Evolutionary conservation across 2,888 invertebrate genomes (phyloP), one percentile per base, ranked within the genome.

Genomic region (Acleris holmiana): DNA sequence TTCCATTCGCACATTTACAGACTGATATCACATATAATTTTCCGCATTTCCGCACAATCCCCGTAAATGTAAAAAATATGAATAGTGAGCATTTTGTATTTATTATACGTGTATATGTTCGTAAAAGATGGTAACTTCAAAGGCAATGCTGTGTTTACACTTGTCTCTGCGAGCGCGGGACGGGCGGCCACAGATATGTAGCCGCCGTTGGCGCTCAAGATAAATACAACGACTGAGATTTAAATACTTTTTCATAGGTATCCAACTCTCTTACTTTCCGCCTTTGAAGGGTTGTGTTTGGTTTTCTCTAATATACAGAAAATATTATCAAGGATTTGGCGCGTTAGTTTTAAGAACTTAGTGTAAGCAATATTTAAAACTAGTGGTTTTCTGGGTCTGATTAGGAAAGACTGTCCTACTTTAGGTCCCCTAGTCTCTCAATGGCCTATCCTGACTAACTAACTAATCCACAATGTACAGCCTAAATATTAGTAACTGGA

Each of bases 171-270:
- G 78, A 79, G 77, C 80, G 82, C 77, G 78, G 79, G 77, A 69
- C 74, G 77, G 80, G 80, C 78, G 79, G 77, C 83, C 84, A 78
- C 83, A 83, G 87, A 87, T 88, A 88, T 89, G 88, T 86, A 88
- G 88, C 85, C 84, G 83, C 88, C 81, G 78, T 69, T 77, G 82
- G 86, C 85, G 83, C 77, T 83, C 79, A 88, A 88, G 84, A 86
- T 85, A 89, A 89, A 89, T 87, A 89, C 83, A 85, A 80, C 79
- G 78, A 77, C 82, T 77, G 79, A 80, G 85, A 86, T 88, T 89
- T 88, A 86, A 89, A 88, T 88, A 87, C 84, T 85, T 88, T 85
- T 86, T 82, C 78, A 53, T 54, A 48, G 51, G 77, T 82, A 80
- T 76, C 77, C 84, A 23, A 41, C 47, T 80, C 77, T 78, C 77